phyloP scores from a whole-genome alignment of 1,140 invertebrate genomes.

The Schmidtea mediterranea region DNA sequence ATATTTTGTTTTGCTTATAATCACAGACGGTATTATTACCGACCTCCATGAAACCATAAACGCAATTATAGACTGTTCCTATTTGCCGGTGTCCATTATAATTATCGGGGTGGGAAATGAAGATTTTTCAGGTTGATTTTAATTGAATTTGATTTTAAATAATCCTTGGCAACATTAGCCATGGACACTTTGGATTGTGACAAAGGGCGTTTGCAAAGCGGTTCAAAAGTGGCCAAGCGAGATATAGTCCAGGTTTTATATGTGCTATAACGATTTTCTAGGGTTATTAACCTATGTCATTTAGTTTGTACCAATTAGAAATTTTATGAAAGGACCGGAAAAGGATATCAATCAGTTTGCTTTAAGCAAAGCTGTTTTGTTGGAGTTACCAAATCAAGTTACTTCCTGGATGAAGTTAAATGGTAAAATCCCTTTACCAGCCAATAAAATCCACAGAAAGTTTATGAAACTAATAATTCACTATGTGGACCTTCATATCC shows the following conservation, averaged over 20 bases:
- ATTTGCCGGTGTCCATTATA: constrained; percentile 34
- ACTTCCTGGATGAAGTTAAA: no score
- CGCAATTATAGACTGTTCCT: constrained; percentile 31
- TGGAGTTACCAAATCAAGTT: no score
- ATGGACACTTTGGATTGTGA: constrained; percentile 37
- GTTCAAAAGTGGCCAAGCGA: constrained; percentile 28
- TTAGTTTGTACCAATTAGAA: no score
- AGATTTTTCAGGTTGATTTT: constrained; percentile 19
- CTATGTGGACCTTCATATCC: no score
- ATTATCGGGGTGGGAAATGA: constrained; percentile 37
- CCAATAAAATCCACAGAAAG: no score
- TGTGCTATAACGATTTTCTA: not conserved
- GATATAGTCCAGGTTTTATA: constrained; percentile 32
- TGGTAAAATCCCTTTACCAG: no score
- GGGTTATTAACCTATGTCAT: no score
- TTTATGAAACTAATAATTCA: no score
- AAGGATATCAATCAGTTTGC: no score
- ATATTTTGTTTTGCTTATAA: constrained; percentile 37
- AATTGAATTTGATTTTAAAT: no score
- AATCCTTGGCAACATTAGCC: constrained; percentile 8
- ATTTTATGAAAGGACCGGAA: no score
- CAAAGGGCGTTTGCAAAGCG: constrained; percentile 28
- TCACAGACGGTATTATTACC: constrained; percentile 41
- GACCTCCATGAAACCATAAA: constrained; percentile 37
- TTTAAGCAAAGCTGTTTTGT: no score